Base-by-base conservation (phyloP, 2,113 vertebrate genomes). In the Eulemur rufifrons region DNA sequence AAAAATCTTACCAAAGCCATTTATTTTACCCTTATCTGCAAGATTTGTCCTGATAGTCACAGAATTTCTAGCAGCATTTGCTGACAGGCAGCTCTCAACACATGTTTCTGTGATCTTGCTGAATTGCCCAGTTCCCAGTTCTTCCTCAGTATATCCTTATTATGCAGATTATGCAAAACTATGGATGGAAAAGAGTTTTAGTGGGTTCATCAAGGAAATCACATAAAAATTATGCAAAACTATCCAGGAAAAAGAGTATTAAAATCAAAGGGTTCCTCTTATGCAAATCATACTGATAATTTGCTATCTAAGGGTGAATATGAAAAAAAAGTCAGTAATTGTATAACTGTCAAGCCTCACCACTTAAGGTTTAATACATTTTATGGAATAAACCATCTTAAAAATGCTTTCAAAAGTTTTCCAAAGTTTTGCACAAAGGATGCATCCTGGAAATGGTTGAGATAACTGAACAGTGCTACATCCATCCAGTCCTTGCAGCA, bases 101-200 rank as follows among this genome's bases (percentile, higher is more conserved):
- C 66, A 78, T 97, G 87, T 78, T 97, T 95, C 90, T 81, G 77
- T 63, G 63, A 95, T 95, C 88, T 93, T 97, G 95, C 94, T 96
- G 94, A 97, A 90, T 96, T 96, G 32, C 86, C 66, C 78, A 93
- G 68, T 94, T 96, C 69, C 52, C 45, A 93, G 69, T 94, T 96
- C 86, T 96, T 94, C 66, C 81, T 89, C 29, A 73, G 54, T 89
- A 71, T 93, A 95, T 87, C 54, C 87, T 92, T 92, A 90, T 97
- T 84, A 89, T 97, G 87, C 86, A 95, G 71, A 94, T 95, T 94
- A 56, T 95, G 89, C 71, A 96, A 97, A 97, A 94, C 76, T 95
- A 45, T 86, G 92, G 45, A 86, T 92, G 50, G 52, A 87, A 97
- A 97, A 93, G 91, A 90, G n/a, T 94, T 95, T 97, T 86, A 89